These are phyloP conservation scores for Silurus meridionalis DNA, from an alignment of 2,113 vertebrate genomes.

Conservation along the genomic window DNA sequence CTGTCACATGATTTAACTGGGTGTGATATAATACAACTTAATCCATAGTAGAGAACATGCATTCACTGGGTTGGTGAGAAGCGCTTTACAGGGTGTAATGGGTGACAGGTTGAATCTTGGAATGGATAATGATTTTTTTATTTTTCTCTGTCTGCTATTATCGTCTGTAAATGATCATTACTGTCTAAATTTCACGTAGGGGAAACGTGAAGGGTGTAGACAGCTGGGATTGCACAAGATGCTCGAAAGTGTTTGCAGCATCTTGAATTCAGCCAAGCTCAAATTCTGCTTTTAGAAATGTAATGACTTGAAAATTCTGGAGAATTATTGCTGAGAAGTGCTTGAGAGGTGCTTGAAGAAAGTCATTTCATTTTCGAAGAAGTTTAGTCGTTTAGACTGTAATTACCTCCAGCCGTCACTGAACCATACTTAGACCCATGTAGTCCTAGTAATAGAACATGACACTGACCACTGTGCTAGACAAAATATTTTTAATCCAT, in stretches of 20 bases:
- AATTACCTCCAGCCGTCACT: not conserved
- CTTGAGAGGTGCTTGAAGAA: not conserved
- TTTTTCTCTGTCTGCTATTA: not conserved
- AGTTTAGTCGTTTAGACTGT: not conserved
- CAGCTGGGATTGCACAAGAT: not conserved
- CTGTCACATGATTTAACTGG: constrained; percentile 56
- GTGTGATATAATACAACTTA: constrained; percentile 45
- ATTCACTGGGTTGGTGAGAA: constrained; percentile 52
- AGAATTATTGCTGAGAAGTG: not conserved
- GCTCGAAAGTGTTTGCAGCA: not conserved
- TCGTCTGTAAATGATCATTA: not conserved
- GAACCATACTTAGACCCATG: not conserved
- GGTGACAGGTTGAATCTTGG: not conserved
- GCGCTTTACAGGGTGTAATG: constrained; percentile 13
- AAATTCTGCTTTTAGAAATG: not conserved
- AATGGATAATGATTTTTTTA: not conserved
- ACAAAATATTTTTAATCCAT: not conserved
- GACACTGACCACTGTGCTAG: not conserved
- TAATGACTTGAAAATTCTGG: not conserved
- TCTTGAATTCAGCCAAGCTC: not conserved
- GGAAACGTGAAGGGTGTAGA: not conserved
- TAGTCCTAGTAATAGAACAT: not conserved
- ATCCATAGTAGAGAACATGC: constrained; percentile 64
- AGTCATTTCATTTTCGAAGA: not conserved
- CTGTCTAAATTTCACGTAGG: not conserved